A percentile compares a stretch with the other conserved stretches of the same genome.
Conservation (phyloP, 2,888 invertebrate species). For the Callyntrura guangdongensis region DNA sequence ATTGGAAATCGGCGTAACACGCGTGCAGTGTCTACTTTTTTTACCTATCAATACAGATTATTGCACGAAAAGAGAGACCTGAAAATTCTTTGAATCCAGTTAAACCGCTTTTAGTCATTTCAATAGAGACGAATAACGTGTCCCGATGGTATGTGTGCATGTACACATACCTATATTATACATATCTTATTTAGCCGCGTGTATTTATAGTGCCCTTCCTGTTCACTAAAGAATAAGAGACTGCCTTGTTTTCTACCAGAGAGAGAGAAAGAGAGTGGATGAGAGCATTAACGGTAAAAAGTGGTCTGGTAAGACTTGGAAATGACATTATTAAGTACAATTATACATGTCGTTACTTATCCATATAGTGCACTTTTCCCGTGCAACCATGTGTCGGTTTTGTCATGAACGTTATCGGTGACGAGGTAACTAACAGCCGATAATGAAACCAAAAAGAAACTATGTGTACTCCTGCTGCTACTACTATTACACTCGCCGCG, state of each 20-base stretch:
- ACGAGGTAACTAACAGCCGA: constrained; percentile 15
- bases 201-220: not conserved
- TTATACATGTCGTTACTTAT: constrained; percentile 57
- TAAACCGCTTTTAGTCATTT: constrained; percentile 46
- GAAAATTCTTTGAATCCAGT: constrained; percentile 24
- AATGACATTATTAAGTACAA: constrained; percentile 56
- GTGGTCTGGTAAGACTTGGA: not conserved
- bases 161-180: too few relatives aligned
- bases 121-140: constrained; percentile 7
- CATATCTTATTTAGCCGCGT: too few relatives aligned
- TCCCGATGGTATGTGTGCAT: not conserved
- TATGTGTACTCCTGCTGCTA: not conserved
- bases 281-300: not conserved
- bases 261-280: not conserved
- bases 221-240: not conserved
- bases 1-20: constrained; percentile 45
- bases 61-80: not conserved
- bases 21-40: not conserved
- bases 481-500: too few relatives aligned
- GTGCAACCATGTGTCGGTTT: not conserved
- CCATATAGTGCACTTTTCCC: not conserved
- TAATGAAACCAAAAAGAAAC: not conserved
- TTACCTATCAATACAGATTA: not conserved
- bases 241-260: not conserved
- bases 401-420: constrained; percentile 63